phyloP scores from a whole-genome alignment of 1,140 invertebrate species.

The Cheumatopsyche charites region DNA sequence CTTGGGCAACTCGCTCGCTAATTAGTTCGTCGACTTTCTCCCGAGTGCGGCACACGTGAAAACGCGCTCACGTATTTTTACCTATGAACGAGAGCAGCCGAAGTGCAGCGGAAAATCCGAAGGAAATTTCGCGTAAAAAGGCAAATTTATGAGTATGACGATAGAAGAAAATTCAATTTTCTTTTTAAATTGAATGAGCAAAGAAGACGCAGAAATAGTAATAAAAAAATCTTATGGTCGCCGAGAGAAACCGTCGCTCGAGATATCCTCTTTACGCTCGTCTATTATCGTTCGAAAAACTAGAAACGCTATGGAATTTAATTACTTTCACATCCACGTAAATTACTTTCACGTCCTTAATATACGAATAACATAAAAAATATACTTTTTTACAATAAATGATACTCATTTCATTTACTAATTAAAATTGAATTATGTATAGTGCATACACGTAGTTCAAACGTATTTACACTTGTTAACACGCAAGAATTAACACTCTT shows the following conservation, averaged over 20 bases:
- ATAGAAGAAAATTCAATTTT: conserved; percentile 27
- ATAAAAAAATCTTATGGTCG: conserved; percentile 17
- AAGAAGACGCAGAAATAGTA: conserved; percentile 20
- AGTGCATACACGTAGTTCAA: no score
- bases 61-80: neutral
- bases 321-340: neutral
- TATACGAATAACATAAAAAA: no score
- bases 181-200: conserved; percentile 24
- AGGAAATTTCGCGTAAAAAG: neutral
- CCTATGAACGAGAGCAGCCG: neutral
- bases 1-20: neutral
- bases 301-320: neutral
- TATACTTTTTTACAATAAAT: no score
- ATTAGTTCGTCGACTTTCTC: neutral
- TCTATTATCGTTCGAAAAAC: neutral
- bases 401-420: no score
- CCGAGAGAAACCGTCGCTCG: neutral
- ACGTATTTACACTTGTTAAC: no score
- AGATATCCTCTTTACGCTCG: neutral
- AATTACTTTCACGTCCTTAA: neutral
- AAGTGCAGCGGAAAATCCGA: neutral
- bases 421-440: no score
- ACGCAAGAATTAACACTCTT: no score
- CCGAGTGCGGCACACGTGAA: neutral
- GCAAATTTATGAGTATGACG: conserved; percentile 18